Evolutionary conservation across 1,140 invertebrate species (phyloP).

Genomic region (Drosophila lowei): DNA sequence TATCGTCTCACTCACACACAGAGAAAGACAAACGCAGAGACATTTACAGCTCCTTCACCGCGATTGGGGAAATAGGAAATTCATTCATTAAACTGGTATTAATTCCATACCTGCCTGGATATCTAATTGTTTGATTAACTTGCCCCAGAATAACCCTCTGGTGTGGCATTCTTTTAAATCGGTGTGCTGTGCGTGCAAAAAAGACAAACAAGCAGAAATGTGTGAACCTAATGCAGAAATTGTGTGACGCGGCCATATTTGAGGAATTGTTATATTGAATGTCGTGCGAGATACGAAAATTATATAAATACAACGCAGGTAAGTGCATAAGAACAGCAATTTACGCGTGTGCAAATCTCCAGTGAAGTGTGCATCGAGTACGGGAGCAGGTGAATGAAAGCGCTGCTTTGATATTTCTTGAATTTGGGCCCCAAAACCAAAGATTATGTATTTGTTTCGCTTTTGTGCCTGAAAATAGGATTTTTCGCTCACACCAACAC

Average conservation of each 20-base stretch:
- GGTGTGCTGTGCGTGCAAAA: slow-evolving; percentile 47
- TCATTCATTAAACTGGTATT: slow-evolving; percentile 76
- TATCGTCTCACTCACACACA: slow-evolving; percentile 80
- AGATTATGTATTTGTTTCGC: slow-evolving; percentile 57
- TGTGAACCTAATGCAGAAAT: slow-evolving; percentile 48
- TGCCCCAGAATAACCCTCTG: slow-evolving; percentile 66
- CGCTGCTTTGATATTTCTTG: slow-evolving; percentile 7
- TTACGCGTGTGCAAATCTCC: slow-evolving; percentile 5
- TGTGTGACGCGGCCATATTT: slow-evolving; percentile 79
- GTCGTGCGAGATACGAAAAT: slow-evolving; percentile 52
- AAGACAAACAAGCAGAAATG: slow-evolving; percentile 55
- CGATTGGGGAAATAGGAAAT: slow-evolving; percentile 55
- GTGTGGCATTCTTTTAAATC: slow-evolving; percentile 71
- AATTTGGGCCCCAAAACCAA: slow-evolving; percentile 10
- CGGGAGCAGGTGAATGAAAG: slow-evolving; percentile 38
- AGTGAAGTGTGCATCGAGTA: slow-evolving; percentile 33
- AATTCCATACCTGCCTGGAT: slow-evolving; percentile 56
- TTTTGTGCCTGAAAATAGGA: slow-evolving; percentile 62
- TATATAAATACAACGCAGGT: slow-evolving; percentile 71
- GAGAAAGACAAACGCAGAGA: slow-evolving; percentile 74
- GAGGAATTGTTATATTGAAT: slow-evolving; percentile 62
- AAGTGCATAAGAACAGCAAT: slow-evolving; percentile 10
- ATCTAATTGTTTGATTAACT: slow-evolving; percentile 74
- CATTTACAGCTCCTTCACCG: slow-evolving; percentile 27
- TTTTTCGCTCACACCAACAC: slow-evolving; percentile 76